These are phyloP conservation scores for Zosterops pallidus DNA, from an alignment of 2,113 vertebrate genomes.

Conservation along the genomic window DNA sequence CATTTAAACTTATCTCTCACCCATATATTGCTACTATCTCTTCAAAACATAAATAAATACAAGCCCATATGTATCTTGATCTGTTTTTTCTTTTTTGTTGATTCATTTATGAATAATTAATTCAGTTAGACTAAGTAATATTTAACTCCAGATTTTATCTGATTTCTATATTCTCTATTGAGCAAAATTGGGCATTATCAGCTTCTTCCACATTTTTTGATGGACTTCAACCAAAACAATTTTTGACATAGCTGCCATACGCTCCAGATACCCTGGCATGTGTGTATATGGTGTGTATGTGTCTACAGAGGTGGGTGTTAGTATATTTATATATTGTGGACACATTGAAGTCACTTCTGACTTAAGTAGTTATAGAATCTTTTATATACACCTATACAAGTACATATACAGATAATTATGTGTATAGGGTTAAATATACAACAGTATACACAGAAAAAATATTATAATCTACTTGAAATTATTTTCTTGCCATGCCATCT, in stretches of 20 bases:
- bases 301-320: not conserved
- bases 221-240: not conserved
- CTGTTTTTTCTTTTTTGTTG: not conserved
- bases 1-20: not conserved
- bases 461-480: not conserved
- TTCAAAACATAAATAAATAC: not conserved
- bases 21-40: too few relatives aligned
- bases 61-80: not conserved
- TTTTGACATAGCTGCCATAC: not conserved
- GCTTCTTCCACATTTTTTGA: not conserved
- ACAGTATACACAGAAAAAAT: not conserved
- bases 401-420: fast-evolving
- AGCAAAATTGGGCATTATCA: not conserved
- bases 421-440: not conserved
- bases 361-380: not conserved
- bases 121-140: not conserved
- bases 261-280: not conserved
- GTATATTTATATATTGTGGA: not conserved
- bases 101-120: not conserved
- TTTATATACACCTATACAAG: not conserved
- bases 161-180: not conserved
- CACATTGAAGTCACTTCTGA: not conserved
- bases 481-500: not conserved
- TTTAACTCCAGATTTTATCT: not conserved
- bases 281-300: not conserved